These are phyloP conservation scores for Syngnathus scovelli DNA, from an alignment of 2,113 vertebrate species.

Conservation along the genomic window DNA sequence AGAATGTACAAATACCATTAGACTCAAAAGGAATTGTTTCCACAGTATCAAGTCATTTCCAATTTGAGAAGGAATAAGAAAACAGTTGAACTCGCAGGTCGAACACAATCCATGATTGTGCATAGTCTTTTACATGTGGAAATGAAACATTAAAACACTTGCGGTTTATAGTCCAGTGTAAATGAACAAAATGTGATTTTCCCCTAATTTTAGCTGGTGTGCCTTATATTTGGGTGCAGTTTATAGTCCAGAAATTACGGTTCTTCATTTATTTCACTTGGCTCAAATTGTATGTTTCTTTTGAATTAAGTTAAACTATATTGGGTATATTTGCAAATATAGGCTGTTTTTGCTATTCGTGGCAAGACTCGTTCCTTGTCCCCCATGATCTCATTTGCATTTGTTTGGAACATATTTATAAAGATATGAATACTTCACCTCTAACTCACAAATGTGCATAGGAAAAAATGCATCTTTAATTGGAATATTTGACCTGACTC, in stretches of 20 bases:
- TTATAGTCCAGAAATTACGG: too few relatives aligned
- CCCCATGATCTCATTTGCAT: background rate
- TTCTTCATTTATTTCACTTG: too few relatives aligned
- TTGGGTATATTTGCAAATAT: too few relatives aligned
- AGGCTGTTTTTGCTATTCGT: too few relatives aligned
- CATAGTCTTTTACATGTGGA: too few relatives aligned
- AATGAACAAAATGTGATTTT: too few relatives aligned
- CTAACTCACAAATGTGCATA: constrained; percentile 3
- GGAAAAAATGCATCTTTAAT: constrained; percentile 21
- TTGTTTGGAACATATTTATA: background rate
- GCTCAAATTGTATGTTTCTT: too few relatives aligned
- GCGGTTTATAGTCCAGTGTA: too few relatives aligned
- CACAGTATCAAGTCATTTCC: background rate
- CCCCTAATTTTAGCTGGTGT: too few relatives aligned
- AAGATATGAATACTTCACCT: background rate
- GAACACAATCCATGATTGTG: background rate
- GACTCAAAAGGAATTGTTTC: background rate
- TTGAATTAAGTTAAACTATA: too few relatives aligned
- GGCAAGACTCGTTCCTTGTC: background rate
- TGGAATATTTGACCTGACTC: constrained; percentile 16
- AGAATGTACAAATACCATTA: constrained; percentile 18
- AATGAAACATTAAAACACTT: too few relatives aligned
- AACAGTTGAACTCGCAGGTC: background rate
- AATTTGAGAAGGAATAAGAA: background rate
- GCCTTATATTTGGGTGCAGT: too few relatives aligned